These are phyloP conservation scores for Clavelina lepadiformis DNA, from an alignment of 23 tunicate species.

Conservation along the genomic window DNA sequence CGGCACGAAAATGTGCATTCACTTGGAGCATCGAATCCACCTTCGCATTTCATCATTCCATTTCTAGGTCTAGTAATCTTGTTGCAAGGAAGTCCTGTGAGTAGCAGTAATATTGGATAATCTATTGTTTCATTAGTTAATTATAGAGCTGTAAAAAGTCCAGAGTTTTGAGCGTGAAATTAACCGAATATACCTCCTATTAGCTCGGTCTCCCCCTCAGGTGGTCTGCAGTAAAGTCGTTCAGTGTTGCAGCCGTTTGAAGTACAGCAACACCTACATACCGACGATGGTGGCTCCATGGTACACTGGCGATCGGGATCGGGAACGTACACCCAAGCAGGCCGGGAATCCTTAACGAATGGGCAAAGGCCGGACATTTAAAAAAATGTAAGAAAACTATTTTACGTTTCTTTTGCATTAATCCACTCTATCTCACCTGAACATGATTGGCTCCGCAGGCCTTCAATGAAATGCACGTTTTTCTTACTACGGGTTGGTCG, in stretches of 20 bases:
- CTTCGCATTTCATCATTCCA: constrained; percentile 33
- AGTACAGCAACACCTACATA: constrained; percentile 72
- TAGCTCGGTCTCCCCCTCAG: neutral
- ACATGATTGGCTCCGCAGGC: too few relatives aligned
- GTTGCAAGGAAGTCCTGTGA: constrained; percentile 32
- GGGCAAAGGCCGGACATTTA: too few relatives aligned
- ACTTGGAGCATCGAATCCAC: constrained; percentile 17
- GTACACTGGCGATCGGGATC: constrained; percentile 32
- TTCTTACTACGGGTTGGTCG: too few relatives aligned
- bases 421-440: too few relatives aligned
- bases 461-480: too few relatives aligned
- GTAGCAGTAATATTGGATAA: too few relatives aligned
- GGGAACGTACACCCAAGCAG: constrained; percentile 8
- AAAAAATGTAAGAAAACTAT: too few relatives aligned
- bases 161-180: too few relatives aligned
- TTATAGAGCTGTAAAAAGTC: too few relatives aligned
- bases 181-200: constrained; percentile 20
- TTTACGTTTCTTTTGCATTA: too few relatives aligned
- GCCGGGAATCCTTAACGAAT: constrained; percentile 3
- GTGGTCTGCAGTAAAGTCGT: constrained; percentile 9
- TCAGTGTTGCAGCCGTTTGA: constrained; percentile 53
- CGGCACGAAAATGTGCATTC: constrained; percentile 22
- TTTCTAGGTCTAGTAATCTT: constrained; percentile 10
- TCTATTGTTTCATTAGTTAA: neutral
- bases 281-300: constrained; percentile 56